These are phyloP conservation scores for Poeciliopsis turneri DNA, from an alignment of 2,797 vertebrate genomes.

Conservation along the genomic window DNA sequence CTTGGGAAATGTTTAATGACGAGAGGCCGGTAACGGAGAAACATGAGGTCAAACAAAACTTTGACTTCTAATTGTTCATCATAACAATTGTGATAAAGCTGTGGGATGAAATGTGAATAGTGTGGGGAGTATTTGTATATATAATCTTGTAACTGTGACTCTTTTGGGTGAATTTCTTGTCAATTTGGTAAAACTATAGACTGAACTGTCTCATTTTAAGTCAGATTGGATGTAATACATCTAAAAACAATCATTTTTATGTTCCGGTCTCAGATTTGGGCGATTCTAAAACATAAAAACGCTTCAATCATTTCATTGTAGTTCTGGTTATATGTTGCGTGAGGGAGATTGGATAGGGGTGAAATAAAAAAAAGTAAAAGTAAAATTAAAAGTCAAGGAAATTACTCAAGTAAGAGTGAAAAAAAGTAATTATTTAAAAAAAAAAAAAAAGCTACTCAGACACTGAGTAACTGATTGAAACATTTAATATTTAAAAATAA, in stretches of 20 bases:
- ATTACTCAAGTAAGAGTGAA: too few species aligned
- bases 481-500: too few species aligned
- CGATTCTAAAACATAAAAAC: neutral
- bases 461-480: too few species aligned
- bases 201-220: neutral
- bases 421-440: too few species aligned
- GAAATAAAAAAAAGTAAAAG: too few species aligned
- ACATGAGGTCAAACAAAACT: slow-evolving; percentile 12
- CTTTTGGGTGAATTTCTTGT: neutral
- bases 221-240: neutral
- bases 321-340: neutral
- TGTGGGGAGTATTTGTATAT: neutral
- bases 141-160: neutral
- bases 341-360: neutral
- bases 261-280: neutral
- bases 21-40: slow-evolving; percentile 39
- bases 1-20: slow-evolving; percentile 42
- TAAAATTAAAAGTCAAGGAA: too few species aligned
- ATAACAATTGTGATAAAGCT: neutral
- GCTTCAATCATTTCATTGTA: neutral
- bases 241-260: neutral
- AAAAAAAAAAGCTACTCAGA: too few species aligned
- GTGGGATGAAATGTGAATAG: neutral
- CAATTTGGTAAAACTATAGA: neutral
- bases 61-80: neutral